These are phyloP conservation scores for Enteromius mattozi DNA, from an alignment of 2,797 vertebrate genomes.

Conservation along the genomic window DNA sequence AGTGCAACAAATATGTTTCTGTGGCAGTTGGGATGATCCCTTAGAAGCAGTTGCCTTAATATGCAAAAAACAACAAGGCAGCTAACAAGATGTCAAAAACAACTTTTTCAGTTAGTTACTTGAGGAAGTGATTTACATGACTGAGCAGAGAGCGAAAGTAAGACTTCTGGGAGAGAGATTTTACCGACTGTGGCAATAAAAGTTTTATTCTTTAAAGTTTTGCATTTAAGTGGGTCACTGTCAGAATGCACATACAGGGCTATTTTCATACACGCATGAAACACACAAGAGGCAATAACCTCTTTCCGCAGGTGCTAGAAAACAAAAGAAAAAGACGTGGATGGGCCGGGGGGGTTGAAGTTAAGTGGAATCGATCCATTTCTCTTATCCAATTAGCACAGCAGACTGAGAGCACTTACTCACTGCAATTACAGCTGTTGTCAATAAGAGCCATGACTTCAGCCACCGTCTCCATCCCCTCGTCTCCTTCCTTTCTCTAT, in stretches of 20 bases:
- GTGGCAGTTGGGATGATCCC: neutral
- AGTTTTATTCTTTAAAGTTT: conserved; percentile 12
- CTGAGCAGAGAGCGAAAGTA: neutral
- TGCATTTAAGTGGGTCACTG: conserved; percentile 16
- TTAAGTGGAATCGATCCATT: conserved; percentile 72
- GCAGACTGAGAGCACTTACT: conserved; percentile 79
- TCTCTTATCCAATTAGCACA: conserved; percentile 80
- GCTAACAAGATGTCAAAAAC: neutral
- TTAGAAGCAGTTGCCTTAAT: neutral
- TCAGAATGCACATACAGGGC: conserved; percentile 20
- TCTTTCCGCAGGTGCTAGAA: conserved; percentile 62
- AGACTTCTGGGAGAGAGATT: conserved; percentile 15
- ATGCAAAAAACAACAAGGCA: neutral
- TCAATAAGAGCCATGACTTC: conserved; percentile 68
- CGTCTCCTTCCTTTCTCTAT: neutral
- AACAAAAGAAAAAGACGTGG: conserved; percentile 67
- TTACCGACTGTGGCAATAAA: conserved; percentile 13
- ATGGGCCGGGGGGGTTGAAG: conserved; percentile 15
- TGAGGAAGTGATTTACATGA: neutral
- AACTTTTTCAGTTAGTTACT: neutral
- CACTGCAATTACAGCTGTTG: conserved; percentile 77
- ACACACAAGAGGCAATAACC: conserved; percentile 29
- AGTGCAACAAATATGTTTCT: neutral
- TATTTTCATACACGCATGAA: conserved; percentile 20
- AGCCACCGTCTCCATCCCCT: conserved; percentile 25